Conservation (phyloP, 2,113 vertebrate genomes). For the Grantiella picta region DNA sequence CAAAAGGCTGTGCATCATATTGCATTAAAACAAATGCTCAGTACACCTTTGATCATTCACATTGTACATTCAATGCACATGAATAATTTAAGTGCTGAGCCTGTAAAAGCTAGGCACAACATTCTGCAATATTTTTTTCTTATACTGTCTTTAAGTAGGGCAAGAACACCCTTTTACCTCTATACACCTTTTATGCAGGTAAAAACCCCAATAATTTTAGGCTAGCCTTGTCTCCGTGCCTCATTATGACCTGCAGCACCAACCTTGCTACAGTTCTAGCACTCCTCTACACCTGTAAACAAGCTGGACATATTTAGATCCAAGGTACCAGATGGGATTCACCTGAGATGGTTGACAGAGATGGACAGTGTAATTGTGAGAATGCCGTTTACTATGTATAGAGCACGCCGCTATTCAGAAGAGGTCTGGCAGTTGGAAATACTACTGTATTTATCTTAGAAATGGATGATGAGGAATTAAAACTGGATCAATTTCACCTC, state of each 20-base stretch:
- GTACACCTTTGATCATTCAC: neutral
- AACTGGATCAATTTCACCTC: neutral
- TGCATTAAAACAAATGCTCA: neutral
- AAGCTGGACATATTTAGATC: neutral
- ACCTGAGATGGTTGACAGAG: neutral
- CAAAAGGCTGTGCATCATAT: neutral
- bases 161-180: neutral
- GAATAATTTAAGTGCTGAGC: neutral
- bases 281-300: neutral
- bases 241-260: neutral
- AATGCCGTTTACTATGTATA: fast-evolving
- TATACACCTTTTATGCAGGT: neutral
- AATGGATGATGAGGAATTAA: neutral
- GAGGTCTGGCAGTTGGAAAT: neutral
- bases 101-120: neutral
- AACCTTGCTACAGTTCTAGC: neutral
- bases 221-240: neutral
- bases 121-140: neutral
- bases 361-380: neutral
- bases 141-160: neutral
- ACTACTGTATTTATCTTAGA: neutral
- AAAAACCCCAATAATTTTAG: neutral
- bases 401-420: neutral
- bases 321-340: neutral
- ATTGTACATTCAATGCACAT: neutral